Evolutionary conservation across 2,888 invertebrate genomes (phyloP).

Genomic region (Perizoma affinitatum): DNA sequence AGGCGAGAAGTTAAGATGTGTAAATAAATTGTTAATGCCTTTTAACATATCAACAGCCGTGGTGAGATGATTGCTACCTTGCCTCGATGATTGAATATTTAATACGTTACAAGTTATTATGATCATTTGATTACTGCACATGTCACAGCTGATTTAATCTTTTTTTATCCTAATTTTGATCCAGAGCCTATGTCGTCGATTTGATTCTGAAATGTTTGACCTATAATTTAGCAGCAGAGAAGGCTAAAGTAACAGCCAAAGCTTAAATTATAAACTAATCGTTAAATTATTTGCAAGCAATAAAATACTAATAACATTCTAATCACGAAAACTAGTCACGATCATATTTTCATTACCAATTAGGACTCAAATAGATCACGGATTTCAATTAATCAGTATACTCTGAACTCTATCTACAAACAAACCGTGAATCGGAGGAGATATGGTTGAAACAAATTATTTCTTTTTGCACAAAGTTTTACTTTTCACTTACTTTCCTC

Average conservation of each 20-base stretch:
- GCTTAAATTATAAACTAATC: background rate
- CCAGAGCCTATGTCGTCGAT: no score
- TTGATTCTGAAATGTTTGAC: no score
- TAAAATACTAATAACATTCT: conserved; percentile 1
- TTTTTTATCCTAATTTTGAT: no score
- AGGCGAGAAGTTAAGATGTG: conserved; percentile 33
- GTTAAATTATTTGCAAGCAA: background rate
- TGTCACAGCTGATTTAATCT: no score
- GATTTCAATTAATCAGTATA: conserved; percentile 18
- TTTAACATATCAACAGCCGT: conserved; percentile 28
- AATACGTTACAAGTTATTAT: no score
- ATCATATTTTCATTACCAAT: conserved; percentile 26
- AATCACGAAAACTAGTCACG: conserved; percentile 24
- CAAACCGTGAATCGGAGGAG: conserved; percentile 10
- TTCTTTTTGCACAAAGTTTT: no score
- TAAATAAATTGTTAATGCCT: conserved; percentile 29
- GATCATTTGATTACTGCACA: no score
- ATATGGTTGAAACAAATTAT: no score
- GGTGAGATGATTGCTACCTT: conserved; percentile 34
- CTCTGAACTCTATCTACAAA: background rate
- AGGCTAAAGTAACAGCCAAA: no score
- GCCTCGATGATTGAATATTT: conserved; percentile 25
- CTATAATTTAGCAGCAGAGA: no score
- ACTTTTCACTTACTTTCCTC: no score
- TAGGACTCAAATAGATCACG: conserved; percentile 27